A percentile compares a stretch with the other conserved stretches of the same genome.
phyloP scores from a whole-genome alignment of 1,140 invertebrate species.

The Lordiphosa mommai region DNA sequence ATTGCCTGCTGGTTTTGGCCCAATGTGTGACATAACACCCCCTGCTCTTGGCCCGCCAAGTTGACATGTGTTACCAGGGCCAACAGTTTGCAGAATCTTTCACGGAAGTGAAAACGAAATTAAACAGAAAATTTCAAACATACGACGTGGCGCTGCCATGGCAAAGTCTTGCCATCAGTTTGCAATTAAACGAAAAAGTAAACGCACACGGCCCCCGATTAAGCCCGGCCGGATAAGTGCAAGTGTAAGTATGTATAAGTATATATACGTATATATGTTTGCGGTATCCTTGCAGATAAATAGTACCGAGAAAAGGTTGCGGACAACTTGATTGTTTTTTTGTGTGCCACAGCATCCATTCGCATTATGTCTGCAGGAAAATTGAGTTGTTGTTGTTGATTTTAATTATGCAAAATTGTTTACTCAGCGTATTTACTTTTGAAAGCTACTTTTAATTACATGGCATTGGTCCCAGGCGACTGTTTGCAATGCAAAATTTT shows the following conservation, averaged over 20 bases:
- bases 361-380: conserved; percentile 6
- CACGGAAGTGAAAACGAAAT: conserved; percentile 73
- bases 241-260: background rate
- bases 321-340: conserved; percentile 42
- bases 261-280: background rate
- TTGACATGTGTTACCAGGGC: conserved; percentile 37
- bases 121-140: conserved; percentile 61
- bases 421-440: conserved; percentile 7
- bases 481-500: no score
- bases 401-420: conserved; percentile 49
- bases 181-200: conserved; percentile 65
- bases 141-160: conserved; percentile 16
- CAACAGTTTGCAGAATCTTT: conserved; percentile 43
- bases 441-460: no score
- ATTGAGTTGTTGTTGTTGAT: conserved; percentile 10
- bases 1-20: conserved; percentile 45
- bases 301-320: conserved; percentile 17
- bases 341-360: conserved; percentile 10
- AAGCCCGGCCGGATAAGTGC: conserved; percentile 30
- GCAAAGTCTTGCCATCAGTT: background rate
- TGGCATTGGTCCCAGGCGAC: no score
- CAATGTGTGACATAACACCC: conserved; percentile 20
- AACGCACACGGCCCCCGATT: conserved; percentile 33
- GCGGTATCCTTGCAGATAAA: background rate
- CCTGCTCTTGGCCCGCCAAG: background rate